phyloP scores from a whole-genome alignment of 2,797 vertebrate genomes.

The Clangula hyemalis region DNA sequence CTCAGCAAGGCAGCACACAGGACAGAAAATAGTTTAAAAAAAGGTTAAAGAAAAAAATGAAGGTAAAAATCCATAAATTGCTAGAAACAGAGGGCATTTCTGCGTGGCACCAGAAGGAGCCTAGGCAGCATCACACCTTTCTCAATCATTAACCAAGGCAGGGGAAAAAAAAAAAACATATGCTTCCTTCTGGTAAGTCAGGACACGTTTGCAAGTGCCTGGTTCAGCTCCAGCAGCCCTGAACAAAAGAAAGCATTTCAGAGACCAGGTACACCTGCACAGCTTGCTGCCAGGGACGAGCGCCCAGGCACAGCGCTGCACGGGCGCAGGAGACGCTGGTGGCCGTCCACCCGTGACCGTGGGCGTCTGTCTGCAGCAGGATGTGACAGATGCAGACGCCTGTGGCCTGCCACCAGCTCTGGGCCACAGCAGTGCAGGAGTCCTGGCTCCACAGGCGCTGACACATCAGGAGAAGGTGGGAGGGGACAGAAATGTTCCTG shows the following conservation, averaged over 20 bases:
- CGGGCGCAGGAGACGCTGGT: background rate
- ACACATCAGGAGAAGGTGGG: background rate
- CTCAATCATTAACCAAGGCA: background rate
- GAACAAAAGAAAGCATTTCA: background rate
- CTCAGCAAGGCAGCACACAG: fast-evolving
- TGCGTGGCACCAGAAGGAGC: fast-evolving
- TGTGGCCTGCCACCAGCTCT: background rate
- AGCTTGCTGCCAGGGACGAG: too few species aligned
- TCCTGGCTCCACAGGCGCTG: background rate
- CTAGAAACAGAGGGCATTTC: fast-evolving
- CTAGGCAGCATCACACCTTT: fast-evolving
- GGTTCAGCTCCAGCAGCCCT: background rate
- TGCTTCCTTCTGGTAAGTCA: background rate
- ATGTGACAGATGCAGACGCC: background rate
- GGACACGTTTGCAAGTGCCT: fast-evolving
- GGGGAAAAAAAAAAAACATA: background rate
- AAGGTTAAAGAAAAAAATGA: background rate
- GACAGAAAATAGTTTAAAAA: fast-evolving
- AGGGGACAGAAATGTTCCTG: background rate
- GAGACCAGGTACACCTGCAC: background rate
- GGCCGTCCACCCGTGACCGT: background rate
- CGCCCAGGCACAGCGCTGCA: background rate
- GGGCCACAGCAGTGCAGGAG: too few species aligned
- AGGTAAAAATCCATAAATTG: background rate
- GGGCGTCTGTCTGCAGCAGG: background rate